Evolutionary conservation across 2,888 invertebrate genomes (phyloP).

Genomic region (Hedya salicella): DNA sequence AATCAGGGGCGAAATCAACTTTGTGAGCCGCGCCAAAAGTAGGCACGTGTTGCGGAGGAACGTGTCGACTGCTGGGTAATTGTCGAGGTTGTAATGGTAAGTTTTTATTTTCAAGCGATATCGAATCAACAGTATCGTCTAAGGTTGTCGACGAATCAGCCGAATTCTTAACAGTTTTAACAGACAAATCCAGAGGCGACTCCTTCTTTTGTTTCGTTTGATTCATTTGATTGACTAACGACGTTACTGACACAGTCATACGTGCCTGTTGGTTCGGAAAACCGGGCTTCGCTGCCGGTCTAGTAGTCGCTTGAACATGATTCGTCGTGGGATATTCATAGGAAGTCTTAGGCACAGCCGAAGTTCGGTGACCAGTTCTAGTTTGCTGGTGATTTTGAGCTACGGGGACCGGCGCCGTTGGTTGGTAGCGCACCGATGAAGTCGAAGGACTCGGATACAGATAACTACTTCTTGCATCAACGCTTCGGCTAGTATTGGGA

Average conservation of each 20-base stretch:
- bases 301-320: constrained; percentile 70
- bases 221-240: constrained; percentile 79
- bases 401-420: constrained; percentile 61
- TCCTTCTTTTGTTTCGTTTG: constrained; percentile 86
- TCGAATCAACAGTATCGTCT: constrained; percentile 85
- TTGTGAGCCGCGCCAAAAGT: constrained; percentile 85
- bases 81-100: constrained; percentile 66
- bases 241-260: constrained; percentile 80
- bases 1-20: constrained; percentile 92
- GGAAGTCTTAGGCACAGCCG: constrained; percentile 66
- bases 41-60: constrained; percentile 55
- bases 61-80: constrained; percentile 62
- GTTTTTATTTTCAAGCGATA: constrained; percentile 68
- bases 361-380: constrained; percentile 64
- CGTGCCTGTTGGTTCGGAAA: constrained; percentile 76
- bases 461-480: constrained; percentile 66
- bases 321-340: constrained; percentile 68
- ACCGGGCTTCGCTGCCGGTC: constrained; percentile 69
- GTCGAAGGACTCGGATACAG: constrained; percentile 72
- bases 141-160: constrained; percentile 95
- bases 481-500: constrained; percentile 60
- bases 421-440: constrained; percentile 66
- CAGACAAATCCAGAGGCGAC: constrained; percentile 94
- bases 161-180: constrained; percentile 94
- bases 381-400: constrained; percentile 65